Conservation (phyloP, 2,888 invertebrate genomes). For the Agonum fuliginosum region DNA sequence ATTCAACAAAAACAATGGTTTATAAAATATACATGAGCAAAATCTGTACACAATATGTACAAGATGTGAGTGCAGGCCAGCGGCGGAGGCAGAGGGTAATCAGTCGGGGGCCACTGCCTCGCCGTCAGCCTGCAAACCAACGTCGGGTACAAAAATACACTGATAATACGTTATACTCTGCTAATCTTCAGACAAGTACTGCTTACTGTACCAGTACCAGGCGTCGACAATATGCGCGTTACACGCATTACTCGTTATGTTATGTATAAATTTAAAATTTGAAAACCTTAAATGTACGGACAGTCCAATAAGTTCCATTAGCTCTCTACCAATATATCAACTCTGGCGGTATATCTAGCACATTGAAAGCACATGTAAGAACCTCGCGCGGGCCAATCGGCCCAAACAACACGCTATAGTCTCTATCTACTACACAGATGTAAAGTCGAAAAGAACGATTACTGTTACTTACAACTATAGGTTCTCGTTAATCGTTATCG, state of each 20-base stretch:
- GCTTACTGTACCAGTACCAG: constrained; percentile 73
- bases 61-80: constrained; percentile 26
- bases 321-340: constrained; percentile 59
- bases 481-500: constrained; percentile 20
- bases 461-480: constrained; percentile 11
- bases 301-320: constrained; percentile 70
- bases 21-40: constrained; percentile 60
- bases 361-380: constrained; percentile 73
- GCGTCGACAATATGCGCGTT: constrained; percentile 62
- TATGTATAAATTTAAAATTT: constrained; percentile 71
- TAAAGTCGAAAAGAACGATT: constrained; percentile 55
- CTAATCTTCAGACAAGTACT: constrained; percentile 68
- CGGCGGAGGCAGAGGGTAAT: background rate
- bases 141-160: constrained; percentile 74
- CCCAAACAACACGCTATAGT: constrained; percentile 58
- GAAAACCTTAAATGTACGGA: constrained; percentile 73
- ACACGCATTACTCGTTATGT: constrained; percentile 5
- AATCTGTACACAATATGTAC: constrained; percentile 60
- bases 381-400: constrained; percentile 37
- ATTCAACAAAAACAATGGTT: constrained; percentile 59
- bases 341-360: constrained; percentile 67
- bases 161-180: constrained; percentile 68
- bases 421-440: constrained; percentile 60
- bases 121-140: constrained; percentile 61
- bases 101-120: constrained; percentile 16